Evolutionary conservation across 2,888 invertebrate genomes (phyloP), one percentile per base, ranked within the genome.

Genomic region (Dolichomitus sp.): DNA sequence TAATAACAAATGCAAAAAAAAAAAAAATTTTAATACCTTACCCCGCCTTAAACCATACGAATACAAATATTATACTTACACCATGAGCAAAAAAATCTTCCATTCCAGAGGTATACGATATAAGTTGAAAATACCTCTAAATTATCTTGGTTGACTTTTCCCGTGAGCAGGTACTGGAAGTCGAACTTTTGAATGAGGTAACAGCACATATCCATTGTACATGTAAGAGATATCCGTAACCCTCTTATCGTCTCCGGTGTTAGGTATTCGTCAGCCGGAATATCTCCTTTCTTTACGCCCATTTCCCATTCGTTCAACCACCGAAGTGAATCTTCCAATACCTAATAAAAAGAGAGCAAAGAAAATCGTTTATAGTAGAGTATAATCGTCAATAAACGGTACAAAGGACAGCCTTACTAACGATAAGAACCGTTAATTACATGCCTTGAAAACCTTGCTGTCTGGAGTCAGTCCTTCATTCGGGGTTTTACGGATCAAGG

Each of bases 401-500:
- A 23, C 23, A 23, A 23, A 23, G 23, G 23, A 23, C 23, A 23
- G 23, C 23, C 23, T 23, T 23, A 2, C 23, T 23, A 23, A 23
- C 23, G 23, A 23, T 2, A 23, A 23, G 23, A 23, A 23, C 2
- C 23, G 23, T 23, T 23, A 23, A 23, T 23, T 23, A 7, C 37
- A 9, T 42, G 42, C 50, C 17, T 50, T 50, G 7, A 50, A n/a
- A 50, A 19, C 50, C n/a, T 23, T 37, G 14, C 48, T 54, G n/a
- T 42, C 3, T 12, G 66, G 65, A 14, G 27, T 54, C 23, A 81
- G 52, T 14, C 70, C 81, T 40, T 81, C 40, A 42, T 76, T 76
- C 5, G 76, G 76, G 14, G 45, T 14, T 70, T 76, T 76, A 3
- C 70, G 23, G 65, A 76, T 81, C 5, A 81, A 27, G 6, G 81